Percentiles rank a stretch among this genome's conserved stretches.
Evolutionary conservation across 1,140 invertebrate species (phyloP).

Genomic region (Camponotus floridanus): DNA sequence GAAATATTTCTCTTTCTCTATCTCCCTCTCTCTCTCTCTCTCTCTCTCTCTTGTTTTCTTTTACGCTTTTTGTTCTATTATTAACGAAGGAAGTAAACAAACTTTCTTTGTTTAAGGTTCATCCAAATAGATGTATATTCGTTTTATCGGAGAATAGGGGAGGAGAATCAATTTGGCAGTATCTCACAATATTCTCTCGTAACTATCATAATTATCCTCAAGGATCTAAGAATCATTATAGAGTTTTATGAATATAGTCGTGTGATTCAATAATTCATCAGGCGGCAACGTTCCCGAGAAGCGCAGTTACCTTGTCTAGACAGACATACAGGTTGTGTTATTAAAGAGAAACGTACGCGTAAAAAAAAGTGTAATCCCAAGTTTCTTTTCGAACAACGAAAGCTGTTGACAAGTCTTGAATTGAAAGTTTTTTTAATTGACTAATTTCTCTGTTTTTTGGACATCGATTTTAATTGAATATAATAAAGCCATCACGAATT

Average conservation of each 20-base stretch:
- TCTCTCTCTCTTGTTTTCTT: not conserved
- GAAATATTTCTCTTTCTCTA: slow-evolving; percentile 1
- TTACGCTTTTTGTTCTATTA: not conserved
- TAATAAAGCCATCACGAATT: not conserved
- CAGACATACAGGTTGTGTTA: slow-evolving; percentile 1
- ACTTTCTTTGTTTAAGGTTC: not conserved
- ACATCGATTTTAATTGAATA: not conserved
- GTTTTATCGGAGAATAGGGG: not conserved
- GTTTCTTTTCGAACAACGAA: not conserved
- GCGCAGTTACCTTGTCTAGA: not conserved
- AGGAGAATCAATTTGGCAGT: slow-evolving; percentile 54
- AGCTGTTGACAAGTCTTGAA: not conserved
- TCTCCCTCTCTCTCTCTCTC: not conserved
- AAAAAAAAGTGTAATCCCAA: not conserved
- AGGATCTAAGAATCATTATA: slow-evolving; percentile 5
- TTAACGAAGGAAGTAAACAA: not conserved
- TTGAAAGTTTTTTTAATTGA: not conserved
- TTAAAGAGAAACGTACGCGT: slow-evolving; percentile 14
- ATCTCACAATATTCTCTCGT: slow-evolving; percentile 57
- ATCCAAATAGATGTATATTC: not conserved
- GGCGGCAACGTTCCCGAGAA: not conserved
- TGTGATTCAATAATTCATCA: not conserved
- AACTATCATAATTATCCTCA: slow-evolving; percentile 54
- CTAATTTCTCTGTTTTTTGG: not conserved
- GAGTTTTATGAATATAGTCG: not conserved